phyloP scores from a whole-genome alignment of 2,888 invertebrate genomes.

The Calameuta filiformis region DNA sequence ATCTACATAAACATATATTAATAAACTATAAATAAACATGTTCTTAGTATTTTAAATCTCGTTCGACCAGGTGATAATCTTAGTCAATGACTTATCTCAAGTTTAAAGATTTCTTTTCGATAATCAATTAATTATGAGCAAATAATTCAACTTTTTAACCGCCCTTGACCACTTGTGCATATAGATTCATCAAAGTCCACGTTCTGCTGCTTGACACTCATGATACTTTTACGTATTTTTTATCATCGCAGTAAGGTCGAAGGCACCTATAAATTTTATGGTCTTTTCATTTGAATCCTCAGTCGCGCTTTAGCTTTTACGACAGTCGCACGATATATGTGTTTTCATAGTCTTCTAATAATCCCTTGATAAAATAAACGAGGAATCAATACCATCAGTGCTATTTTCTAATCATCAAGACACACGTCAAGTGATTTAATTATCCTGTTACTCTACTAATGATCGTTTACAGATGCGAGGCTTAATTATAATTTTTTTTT shows the following conservation, averaged over 20 bases:
- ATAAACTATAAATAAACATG: background rate
- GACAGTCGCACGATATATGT: background rate
- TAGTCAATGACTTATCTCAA: background rate
- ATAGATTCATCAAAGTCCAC: background rate
- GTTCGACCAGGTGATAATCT: background rate
- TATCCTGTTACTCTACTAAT: background rate
- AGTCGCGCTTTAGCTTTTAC: background rate
- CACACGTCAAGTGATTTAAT: background rate
- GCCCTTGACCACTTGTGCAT: background rate
- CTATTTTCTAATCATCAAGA: background rate
- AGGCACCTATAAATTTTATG: background rate
- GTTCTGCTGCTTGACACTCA: background rate
- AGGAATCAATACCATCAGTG: background rate
- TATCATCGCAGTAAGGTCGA: background rate
- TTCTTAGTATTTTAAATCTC: background rate
- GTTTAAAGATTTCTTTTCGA: background rate
- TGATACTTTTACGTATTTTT: background rate
- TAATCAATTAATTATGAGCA: background rate
- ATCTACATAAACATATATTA: background rate
- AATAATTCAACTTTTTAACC: background rate
- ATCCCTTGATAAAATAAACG: background rate
- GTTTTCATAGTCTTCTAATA: background rate
- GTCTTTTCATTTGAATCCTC: background rate
- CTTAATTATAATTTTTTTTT: background rate
- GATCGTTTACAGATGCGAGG: background rate